Conservation (phyloP, 2,797 vertebrate genomes). For the Psittacula derbiana region DNA sequence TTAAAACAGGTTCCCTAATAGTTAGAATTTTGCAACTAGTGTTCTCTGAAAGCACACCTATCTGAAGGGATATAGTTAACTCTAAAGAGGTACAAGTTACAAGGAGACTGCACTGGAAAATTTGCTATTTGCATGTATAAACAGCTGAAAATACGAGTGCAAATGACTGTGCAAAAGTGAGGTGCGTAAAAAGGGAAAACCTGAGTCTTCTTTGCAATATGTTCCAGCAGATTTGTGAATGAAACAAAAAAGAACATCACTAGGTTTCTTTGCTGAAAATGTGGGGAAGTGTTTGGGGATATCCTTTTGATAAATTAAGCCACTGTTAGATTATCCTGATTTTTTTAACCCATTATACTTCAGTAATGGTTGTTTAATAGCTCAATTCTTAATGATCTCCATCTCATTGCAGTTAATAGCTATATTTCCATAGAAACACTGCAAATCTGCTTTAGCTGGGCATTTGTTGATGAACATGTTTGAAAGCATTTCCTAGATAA, state of each 20-base stretch:
- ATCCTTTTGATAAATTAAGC: conserved; percentile 1
- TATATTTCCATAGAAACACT: conserved; percentile 56
- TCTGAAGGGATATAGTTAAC: not conserved
- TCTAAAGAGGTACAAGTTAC: not conserved
- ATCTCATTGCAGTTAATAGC: conserved; percentile 38
- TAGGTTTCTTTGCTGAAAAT: not conserved
- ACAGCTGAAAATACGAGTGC: not conserved
- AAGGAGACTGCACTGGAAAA: not conserved
- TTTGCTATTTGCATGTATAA: not conserved
- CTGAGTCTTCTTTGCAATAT: not conserved
- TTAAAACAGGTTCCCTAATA: not conserved
- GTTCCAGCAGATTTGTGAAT: not conserved
- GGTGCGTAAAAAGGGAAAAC: not conserved
- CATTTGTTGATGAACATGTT: conserved; percentile 48
- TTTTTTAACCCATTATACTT: conserved; percentile 15
- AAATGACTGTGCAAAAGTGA: not conserved
- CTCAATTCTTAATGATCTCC: conserved; percentile 29
- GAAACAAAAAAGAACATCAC: not conserved
- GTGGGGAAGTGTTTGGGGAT: not conserved
- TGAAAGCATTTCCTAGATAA: conserved; percentile 51
- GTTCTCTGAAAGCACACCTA: not conserved
- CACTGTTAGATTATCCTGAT: not conserved
- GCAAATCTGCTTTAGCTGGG: conserved; percentile 33
- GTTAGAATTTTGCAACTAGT: not conserved
- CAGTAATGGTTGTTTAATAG: conserved; percentile 36